Base-by-base conservation (phyloP, 2,888 invertebrate species). In the Fissipunctia ypsillon region DNA sequence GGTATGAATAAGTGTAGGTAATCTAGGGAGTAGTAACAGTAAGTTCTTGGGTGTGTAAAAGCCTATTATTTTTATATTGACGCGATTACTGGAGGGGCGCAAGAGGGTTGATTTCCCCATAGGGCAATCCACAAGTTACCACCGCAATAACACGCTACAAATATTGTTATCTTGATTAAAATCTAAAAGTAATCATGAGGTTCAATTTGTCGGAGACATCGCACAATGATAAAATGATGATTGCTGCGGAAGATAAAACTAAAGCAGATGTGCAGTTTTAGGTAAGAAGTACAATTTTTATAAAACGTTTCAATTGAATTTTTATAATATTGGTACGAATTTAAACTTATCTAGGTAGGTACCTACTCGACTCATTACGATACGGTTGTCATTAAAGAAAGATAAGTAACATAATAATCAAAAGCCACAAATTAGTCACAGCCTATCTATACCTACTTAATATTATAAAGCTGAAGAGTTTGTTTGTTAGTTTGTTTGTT, bases 101-200 rank as follows among this genome's bases (percentile, higher is more conserved):
- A 68, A 73, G 81, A 87, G 89, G 88, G 88, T 85, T 91, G 87
- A 92, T 94, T 92, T 93, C 94, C 93, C 93, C 81, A n/a, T 90
- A 89, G 93, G 77, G 76, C 87, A 83, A 91, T 93, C 84, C 83
- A 88, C 91, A 88, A 89, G 86, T 91, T 88, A 86, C 86, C 89
- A 88, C 90, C 88, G 84, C 88, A 87, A 76, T 85, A 85, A 81
- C 81, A 81, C 81, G 84, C 52, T 38, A 83, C 77, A 73, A 76
- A 66, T 85, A 84, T 80, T 81, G 73, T 86, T 92, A 94, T 94
- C 93, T 90, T 89, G 88, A 94, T 94, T 93, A 90, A 89, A 93
- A 95, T 94, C 93, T 92, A 81, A 84, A 89, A 87, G 88, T 83
- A 91, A 91, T 90, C 88, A 88, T 87, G 88, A 57, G 78, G 68